phyloP scores from a whole-genome alignment of 2,113 vertebrate species.

The Megaleporinus macrocephalus region DNA sequence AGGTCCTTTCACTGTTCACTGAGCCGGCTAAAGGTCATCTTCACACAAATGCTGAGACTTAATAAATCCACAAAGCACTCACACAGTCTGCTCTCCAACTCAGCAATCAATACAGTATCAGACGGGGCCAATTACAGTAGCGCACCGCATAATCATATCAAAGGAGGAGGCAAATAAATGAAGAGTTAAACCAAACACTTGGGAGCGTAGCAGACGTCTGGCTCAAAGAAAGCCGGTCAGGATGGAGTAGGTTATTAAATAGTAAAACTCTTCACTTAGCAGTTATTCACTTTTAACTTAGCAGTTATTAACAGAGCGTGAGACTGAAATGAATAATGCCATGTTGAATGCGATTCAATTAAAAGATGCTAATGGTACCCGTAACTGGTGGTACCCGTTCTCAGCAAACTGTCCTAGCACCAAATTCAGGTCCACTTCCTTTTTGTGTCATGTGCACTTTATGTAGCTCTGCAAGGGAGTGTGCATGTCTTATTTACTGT shows the following conservation, averaged over 20 bases:
- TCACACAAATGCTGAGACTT: not conserved
- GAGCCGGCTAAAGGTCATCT: not conserved
- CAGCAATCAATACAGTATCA: not conserved
- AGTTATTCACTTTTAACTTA: no score
- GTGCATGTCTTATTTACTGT: slow-evolving; percentile 1
- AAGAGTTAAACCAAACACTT: not conserved
- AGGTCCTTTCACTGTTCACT: not conserved
- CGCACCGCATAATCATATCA: slow-evolving; percentile 5
- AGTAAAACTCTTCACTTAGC: no score
- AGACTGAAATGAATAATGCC: not conserved
- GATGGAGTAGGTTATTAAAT: not conserved
- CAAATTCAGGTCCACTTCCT: not conserved
- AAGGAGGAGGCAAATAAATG: not conserved
- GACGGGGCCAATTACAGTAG: not conserved
- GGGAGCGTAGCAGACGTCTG: not conserved
- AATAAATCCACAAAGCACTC: not conserved
- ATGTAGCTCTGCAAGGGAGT: not conserved
- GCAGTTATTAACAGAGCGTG: not conserved
- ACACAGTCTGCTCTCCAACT: not conserved
- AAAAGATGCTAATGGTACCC: no score
- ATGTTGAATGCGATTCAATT: not conserved
- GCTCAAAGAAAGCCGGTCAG: not conserved
- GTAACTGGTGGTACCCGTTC: no score
- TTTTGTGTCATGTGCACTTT: not conserved
- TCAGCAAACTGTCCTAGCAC: not conserved